Conservation (phyloP, 2,113 vertebrate species). For the Lepus timidus region DNA sequence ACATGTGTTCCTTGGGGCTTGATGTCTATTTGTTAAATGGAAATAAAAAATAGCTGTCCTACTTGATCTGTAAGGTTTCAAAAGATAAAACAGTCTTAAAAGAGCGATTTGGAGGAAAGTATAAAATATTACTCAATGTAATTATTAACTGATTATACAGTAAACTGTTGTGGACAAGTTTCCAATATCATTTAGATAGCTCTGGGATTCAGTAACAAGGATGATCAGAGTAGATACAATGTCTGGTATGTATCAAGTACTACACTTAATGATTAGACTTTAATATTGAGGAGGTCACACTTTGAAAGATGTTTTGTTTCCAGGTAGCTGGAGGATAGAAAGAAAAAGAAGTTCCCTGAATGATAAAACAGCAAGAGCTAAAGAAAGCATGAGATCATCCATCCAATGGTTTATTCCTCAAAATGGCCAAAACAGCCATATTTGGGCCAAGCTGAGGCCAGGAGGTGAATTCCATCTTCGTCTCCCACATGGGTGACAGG, state of each 20-base stretch:
- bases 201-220: background rate
- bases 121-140: background rate
- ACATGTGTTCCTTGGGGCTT: background rate
- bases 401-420: no score
- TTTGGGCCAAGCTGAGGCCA: no score
- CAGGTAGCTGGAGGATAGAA: background rate
- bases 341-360: background rate
- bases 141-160: constrained; percentile 14
- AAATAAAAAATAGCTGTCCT: constrained; percentile 1
- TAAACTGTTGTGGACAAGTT: background rate
- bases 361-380: background rate
- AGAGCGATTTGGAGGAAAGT: background rate
- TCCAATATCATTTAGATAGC: background rate
- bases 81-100: constrained; percentile 32
- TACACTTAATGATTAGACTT: background rate
- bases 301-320: background rate
- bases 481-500: no score
- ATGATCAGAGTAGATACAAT: background rate
- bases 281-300: background rate
- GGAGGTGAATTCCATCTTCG: no score
- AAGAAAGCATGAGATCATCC: background rate
- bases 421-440: no score
- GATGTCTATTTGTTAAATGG: background rate
- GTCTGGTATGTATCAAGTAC: background rate
- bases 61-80: background rate